Evolutionary conservation across 2,888 invertebrate species (phyloP).

Genomic region (Seladonia tumulorum): DNA sequence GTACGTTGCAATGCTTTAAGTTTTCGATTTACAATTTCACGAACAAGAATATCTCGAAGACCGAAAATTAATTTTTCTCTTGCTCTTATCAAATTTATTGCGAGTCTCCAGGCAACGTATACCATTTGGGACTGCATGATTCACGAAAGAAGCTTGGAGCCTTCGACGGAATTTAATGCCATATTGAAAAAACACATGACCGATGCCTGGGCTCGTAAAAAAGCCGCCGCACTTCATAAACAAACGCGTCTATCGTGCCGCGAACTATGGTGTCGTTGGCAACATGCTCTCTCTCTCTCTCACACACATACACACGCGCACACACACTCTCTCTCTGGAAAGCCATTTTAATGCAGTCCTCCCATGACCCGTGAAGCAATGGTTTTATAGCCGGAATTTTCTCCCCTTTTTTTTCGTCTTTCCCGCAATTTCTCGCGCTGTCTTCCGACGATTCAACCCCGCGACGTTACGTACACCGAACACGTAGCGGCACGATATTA

Average conservation of each 20-base stretch:
- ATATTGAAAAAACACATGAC: slow-evolving; percentile 3
- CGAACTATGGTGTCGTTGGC: slow-evolving; percentile 31
- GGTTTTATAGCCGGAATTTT: slow-evolving; percentile 73
- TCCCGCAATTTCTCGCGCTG: slow-evolving; percentile 49
- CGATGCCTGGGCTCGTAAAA: slow-evolving; percentile 38
- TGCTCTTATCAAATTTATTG: background rate
- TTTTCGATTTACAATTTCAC: background rate
- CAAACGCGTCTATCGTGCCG: slow-evolving; percentile 43
- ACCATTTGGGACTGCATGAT: background rate
- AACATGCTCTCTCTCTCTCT: slow-evolving; percentile 31
- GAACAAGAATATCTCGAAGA: background rate
- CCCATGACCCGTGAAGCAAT: slow-evolving; percentile 71
- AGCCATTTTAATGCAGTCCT: slow-evolving; percentile 68
- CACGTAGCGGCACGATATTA: slow-evolving; percentile 83
- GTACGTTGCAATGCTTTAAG: background rate
- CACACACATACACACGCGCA: too few species aligned
- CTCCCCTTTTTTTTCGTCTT: slow-evolving; percentile 53
- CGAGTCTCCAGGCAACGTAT: background rate
- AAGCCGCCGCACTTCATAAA: slow-evolving; percentile 25
- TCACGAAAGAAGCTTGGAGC: background rate
- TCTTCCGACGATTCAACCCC: slow-evolving; percentile 43
- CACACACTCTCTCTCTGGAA: slow-evolving; percentile 37
- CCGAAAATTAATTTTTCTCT: background rate
- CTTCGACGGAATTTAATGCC: background rate
- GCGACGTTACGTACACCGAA: slow-evolving; percentile 73